These are phyloP conservation scores for Scleropages formosus DNA, from an alignment of 2,797 vertebrate species.

Conservation along the genomic window DNA sequence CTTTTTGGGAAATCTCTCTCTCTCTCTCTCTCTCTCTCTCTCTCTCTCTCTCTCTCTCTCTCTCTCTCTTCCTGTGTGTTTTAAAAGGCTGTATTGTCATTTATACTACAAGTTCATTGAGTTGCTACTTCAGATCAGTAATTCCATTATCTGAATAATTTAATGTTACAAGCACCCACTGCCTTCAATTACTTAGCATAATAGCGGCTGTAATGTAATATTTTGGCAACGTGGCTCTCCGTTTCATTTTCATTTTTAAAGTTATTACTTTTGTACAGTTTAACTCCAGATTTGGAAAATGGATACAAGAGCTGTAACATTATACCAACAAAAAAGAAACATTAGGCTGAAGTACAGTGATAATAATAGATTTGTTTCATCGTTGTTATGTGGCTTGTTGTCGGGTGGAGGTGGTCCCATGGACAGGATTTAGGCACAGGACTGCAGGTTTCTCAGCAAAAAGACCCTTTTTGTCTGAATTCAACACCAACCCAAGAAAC, in stretches of 20 bases:
- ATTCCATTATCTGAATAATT: slow-evolving; percentile 44
- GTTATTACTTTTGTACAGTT: slow-evolving; percentile 30
- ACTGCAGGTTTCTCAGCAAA: too few relatives aligned
- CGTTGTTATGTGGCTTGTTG: too few relatives aligned
- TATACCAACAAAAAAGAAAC: too few relatives aligned
- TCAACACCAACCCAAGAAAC: too few relatives aligned
- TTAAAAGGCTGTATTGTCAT: slow-evolving; percentile 30
- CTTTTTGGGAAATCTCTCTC: slow-evolving; percentile 8
- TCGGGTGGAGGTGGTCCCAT: too few relatives aligned
- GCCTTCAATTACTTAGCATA: slow-evolving; percentile 40
- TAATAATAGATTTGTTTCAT: too few relatives aligned
- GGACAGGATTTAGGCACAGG: too few relatives aligned
- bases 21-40: slow-evolving; percentile 36
- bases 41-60: slow-evolving; percentile 46
- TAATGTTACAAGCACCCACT: slow-evolving; percentile 32
- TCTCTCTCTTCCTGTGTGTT: neutral
- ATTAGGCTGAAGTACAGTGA: too few relatives aligned
- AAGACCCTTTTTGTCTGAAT: too few relatives aligned
- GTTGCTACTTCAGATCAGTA: slow-evolving; percentile 23
- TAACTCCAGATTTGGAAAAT: neutral
- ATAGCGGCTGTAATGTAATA: slow-evolving; percentile 33
- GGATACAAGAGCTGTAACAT: slow-evolving; percentile 18
- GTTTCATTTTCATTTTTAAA: slow-evolving; percentile 35
- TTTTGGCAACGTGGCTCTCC: slow-evolving; percentile 35
- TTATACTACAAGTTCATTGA: slow-evolving; percentile 31